Conservation (phyloP, 2,113 vertebrate species). For the Oreochromis niloticus region DNA sequence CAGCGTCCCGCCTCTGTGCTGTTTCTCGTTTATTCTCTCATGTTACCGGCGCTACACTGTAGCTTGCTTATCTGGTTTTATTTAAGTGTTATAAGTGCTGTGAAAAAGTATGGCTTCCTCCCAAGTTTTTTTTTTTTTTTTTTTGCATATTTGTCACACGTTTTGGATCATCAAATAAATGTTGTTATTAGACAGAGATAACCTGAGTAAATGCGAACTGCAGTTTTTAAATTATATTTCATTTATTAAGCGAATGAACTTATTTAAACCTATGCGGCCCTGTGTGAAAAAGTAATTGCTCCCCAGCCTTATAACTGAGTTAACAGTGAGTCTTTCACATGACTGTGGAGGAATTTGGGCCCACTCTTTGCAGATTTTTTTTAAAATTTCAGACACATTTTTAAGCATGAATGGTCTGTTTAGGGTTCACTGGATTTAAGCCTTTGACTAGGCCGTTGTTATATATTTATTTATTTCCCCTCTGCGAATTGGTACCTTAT, state of each 20-base stretch:
- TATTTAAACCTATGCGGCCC: neutral
- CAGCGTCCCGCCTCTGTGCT: conserved; percentile 25
- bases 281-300: neutral
- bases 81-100: neutral
- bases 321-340: neutral
- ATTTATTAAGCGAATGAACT: neutral
- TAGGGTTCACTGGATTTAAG: neutral
- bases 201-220: neutral
- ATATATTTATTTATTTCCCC: neutral
- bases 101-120: neutral
- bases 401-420: neutral
- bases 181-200: neutral
- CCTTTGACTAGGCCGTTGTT: neutral
- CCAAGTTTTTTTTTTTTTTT: neutral
- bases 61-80: neutral
- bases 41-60: neutral
- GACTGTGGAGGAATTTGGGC: neutral
- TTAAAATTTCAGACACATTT: neutral
- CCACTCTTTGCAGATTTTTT: neutral
- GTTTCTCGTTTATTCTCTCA: neutral
- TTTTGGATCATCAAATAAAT: neutral
- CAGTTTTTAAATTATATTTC: neutral
- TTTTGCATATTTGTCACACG: neutral
- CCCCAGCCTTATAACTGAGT: neutral
- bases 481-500: neutral